A percentile compares a stretch with the other conserved stretches of the same genome.
Evolutionary conservation across 2,113 vertebrate species (phyloP).

Genomic region (Ictidomys tridecemlineatus): DNA sequence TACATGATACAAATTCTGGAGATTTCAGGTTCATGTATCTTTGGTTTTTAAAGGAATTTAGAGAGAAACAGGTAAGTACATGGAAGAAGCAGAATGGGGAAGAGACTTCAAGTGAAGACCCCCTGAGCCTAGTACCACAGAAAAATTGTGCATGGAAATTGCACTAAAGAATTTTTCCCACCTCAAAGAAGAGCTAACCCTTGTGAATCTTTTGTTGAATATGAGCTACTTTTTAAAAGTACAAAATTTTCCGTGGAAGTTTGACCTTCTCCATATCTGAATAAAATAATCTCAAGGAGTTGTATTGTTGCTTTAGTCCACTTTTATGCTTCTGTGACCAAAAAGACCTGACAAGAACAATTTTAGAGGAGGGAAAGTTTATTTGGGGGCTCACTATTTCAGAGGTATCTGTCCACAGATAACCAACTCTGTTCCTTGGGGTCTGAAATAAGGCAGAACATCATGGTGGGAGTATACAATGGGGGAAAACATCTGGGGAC

Average conservation of each 20-base stretch:
- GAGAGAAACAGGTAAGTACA: not conserved
- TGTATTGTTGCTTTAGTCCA: not conserved
- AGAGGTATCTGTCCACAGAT: too few relatives aligned
- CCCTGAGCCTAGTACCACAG: not conserved
- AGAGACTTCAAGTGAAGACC: not conserved
- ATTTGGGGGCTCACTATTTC: too few relatives aligned
- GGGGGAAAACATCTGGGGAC: too few relatives aligned
- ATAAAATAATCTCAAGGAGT: not conserved
- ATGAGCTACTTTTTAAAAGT: not conserved
- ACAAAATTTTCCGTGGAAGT: not conserved
- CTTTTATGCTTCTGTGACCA: too few relatives aligned
- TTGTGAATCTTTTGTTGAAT: not conserved
- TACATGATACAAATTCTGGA: not conserved
- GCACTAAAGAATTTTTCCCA: not conserved
- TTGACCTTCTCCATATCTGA: not conserved
- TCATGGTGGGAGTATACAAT: too few relatives aligned
- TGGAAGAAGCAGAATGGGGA: not conserved
- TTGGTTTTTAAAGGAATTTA: not conserved
- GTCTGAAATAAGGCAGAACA: too few relatives aligned
- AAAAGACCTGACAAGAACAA: too few relatives aligned
- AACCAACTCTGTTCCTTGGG: too few relatives aligned
- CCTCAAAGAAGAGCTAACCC: not conserved
- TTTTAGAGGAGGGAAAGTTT: too few relatives aligned
- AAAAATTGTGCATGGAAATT: not conserved
- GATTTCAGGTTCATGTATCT: not conserved